phyloP scores from a whole-genome alignment of 2,888 invertebrate species.

The Epinotia demarniana region DNA sequence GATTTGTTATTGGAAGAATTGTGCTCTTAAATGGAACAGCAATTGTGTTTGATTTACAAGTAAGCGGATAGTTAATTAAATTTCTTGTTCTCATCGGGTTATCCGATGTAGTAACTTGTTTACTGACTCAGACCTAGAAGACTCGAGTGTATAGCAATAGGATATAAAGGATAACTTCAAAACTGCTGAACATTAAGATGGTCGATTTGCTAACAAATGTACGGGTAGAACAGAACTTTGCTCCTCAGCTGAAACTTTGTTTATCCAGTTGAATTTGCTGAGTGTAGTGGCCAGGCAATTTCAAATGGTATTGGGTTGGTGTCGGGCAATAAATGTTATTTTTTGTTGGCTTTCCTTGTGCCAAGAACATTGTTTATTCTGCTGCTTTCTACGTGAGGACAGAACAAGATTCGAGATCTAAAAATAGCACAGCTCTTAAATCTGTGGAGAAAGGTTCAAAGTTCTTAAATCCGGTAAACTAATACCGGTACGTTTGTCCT shows the following conservation, averaged over 20 bases:
- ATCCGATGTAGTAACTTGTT: constrained; percentile 18
- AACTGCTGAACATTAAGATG: constrained; percentile 17
- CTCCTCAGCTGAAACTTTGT: constrained; percentile 11
- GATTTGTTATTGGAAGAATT: constrained; percentile 39
- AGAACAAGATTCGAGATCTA: constrained; percentile 14
- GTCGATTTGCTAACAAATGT: constrained; percentile 21
- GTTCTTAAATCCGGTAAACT: constrained; percentile 8
- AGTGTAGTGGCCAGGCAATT: constrained; percentile 31
- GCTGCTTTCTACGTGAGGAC: constrained; percentile 27
- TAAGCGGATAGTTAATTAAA: constrained; percentile 28
- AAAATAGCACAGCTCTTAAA: constrained; percentile 19
- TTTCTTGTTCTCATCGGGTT: constrained; percentile 37
- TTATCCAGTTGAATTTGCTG: constrained; percentile 26
- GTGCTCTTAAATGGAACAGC: constrained; percentile 29
- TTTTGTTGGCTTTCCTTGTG: constrained; percentile 27
- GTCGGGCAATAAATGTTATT: constrained; percentile 29
- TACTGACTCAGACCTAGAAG: not conserved
- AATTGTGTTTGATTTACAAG: constrained; percentile 42
- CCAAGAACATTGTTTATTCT: constrained; percentile 40
- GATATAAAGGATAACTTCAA: constrained; percentile 7
- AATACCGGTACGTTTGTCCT: constrained; percentile 22
- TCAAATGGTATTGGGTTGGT: constrained; percentile 26
- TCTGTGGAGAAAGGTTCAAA: constrained; percentile 19
- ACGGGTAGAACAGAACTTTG: constrained; percentile 14
- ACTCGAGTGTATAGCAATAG: not conserved